phyloP scores from a whole-genome alignment of 2,888 invertebrate genomes.

The Epinotia bilunana region DNA sequence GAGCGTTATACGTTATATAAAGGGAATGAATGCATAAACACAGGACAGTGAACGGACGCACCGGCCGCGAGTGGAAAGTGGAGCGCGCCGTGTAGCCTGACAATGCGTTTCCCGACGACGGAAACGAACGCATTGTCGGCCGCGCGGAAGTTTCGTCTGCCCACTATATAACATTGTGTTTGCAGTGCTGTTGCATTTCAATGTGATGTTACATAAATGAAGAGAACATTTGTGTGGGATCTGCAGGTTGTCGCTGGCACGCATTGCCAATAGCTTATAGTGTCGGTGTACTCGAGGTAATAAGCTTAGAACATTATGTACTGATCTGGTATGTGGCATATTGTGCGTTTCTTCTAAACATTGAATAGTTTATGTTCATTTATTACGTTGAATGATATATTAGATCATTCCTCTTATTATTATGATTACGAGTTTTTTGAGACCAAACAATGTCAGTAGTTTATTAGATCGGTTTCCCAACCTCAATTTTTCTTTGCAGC shows the following conservation, averaged over 20 bases:
- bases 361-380: too few species aligned
- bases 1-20: neutral
- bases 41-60: conserved; percentile 17
- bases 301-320: too few species aligned
- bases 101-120: conserved; percentile 25
- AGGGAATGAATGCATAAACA: conserved; percentile 25
- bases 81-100: conserved; percentile 22
- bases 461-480: too few species aligned
- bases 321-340: too few species aligned
- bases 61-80: conserved; percentile 17
- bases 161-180: conserved; percentile 20
- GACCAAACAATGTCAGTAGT: too few species aligned
- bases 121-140: conserved; percentile 28
- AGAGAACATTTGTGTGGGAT: conserved; percentile 2
- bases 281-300: neutral
- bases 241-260: neutral
- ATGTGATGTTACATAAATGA: conserved; percentile 3
- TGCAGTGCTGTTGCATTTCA: conserved; percentile 11
- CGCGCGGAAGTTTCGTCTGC: conserved; percentile 33
- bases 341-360: too few species aligned
- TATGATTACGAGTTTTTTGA: too few species aligned
- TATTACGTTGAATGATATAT: too few species aligned
- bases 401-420: too few species aligned
- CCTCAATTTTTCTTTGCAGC: too few species aligned
- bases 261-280: neutral